Evolutionary conservation across 2,113 vertebrate genomes (phyloP), one percentile per base, ranked within the genome.

Genomic region (Podarcis raffonei): DNA sequence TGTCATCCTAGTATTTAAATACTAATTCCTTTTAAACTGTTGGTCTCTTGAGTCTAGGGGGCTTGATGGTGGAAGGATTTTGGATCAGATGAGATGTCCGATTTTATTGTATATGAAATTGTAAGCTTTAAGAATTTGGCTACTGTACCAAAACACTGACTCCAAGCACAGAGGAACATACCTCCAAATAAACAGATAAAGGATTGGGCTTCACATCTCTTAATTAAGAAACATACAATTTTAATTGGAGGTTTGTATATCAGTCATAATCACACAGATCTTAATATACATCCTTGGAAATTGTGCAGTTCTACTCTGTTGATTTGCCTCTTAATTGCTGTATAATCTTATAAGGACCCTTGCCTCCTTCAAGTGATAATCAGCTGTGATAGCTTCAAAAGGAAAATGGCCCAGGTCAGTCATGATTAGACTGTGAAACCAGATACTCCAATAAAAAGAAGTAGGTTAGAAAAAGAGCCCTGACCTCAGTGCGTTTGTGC

Each of bases 401-500:
- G 53, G 71, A 81, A 84, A 90, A 86, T 78, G 80, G 75, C 25
- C 68, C 16, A 30, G 85, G 83, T 88, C 87, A 27, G 68, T 39
- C 65, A 23, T 5, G 80, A 92, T 76, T 4, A 87, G 39, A 37
- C 20, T 81, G n/a, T 83, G 66, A 89, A 93, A 69, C 0, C 27
- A 39, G 35, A 87, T 86, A 77, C 4, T 85, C 15, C 77, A 39
- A 75, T 72, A 69, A 32, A 69, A 90, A 35, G 72, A 83, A 84
- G n/a, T 27, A 85, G 90, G 66, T 90, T 93, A 84, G 83, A 30
- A 84, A 91, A 90, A 90, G 81, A 89, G 18, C 62, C n/a, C 2
- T 76, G 85, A 87, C 81, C 78, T 92, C 53, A 20, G 22, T 66
- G 22, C 3, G 0, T 75, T 87, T 86, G 37, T 16, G 2, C 15